A percentile compares a stretch with the other conserved stretches of the same genome.
Conservation (phyloP, 2,888 invertebrate species). For the Minunthozetes semirufus region DNA sequence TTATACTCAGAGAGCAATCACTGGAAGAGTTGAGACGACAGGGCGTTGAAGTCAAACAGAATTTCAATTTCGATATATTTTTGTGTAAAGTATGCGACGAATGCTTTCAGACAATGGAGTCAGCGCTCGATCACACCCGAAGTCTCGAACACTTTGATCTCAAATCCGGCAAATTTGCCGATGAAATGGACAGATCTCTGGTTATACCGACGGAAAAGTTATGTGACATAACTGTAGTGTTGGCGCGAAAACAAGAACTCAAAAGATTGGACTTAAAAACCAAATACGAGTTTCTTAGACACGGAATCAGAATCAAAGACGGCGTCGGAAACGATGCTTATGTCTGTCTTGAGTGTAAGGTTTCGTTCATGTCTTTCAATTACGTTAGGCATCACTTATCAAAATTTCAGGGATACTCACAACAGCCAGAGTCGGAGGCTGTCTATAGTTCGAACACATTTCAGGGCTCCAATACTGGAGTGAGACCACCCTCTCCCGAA, state of each 20-base stretch:
- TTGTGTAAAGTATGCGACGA: constrained; percentile 13
- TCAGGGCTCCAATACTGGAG: no score
- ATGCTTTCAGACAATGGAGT: neutral
- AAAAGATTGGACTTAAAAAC: constrained; percentile 1
- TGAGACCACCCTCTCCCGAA: no score
- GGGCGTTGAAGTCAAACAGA: neutral
- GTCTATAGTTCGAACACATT: neutral
- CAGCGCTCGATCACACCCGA: neutral
- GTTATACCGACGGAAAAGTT: neutral
- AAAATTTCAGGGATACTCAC: neutral
- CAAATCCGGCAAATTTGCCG: neutral
- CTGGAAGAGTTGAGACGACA: neutral
- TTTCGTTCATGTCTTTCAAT: neutral
- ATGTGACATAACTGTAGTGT: neutral
- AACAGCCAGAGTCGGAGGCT: neutral
- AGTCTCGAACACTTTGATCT: neutral
- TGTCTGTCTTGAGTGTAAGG: neutral
- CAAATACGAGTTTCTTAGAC: neutral
- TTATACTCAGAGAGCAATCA: neutral
- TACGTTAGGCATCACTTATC: neutral
- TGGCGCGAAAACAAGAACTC: constrained; percentile 12
- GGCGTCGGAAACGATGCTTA: neutral
- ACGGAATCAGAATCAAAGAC: constrained; percentile 1
- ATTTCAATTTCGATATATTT: neutral
- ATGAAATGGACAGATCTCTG: neutral